Base-by-base conservation (phyloP, 2,113 vertebrate genomes). In the Bucco capensis region DNA sequence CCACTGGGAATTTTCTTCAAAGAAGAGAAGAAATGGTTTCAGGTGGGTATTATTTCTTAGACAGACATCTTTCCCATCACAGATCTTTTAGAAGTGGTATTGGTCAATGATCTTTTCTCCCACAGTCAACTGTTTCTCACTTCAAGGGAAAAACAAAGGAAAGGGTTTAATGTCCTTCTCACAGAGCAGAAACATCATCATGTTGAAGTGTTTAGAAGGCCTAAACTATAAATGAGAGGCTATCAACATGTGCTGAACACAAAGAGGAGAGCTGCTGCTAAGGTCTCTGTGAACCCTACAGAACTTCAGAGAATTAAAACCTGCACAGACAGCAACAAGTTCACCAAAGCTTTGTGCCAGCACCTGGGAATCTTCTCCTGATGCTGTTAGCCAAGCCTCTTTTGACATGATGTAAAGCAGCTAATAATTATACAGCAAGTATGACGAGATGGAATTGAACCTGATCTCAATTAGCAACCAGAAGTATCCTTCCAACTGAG, bases 381-480 rank as follows among this genome's bases (percentile, higher is more conserved):
- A 57, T 9, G 46, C 66, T 87, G 47, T 84, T 69, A 90, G 83
- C 71, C 67, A 83, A 66, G 71, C 38, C 70, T 84, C 85, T 82
- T 81, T 5, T 70, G 90, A 93, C 92, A 88, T 93, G 94, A 95
- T 94, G 94, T 89, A 94, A 93, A 92, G 87, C 90, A 93, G 69
- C 47, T 93, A 92, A 95, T 82, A 92, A 94, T 95, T 95, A 89
- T 89, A 90, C 87, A 91, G 81, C 93, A 92, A 95, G 89, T 92
- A 92, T 80, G 76, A 94, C 0, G 42, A 94, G 94, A 89, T 75
- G 58, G 73, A 93, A 95, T 95, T 95, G 92, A 95, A 94, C 92
- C 86, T 54, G 90, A 86, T 94, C 93, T 95, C 93, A 95, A 95
- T 96, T 96, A 95, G 96, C 85, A 95, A 94, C 82, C 92, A 96